These are phyloP conservation scores for Cygnus buccinator DNA, from an alignment of 2,113 vertebrate species.

Conservation along the genomic window DNA sequence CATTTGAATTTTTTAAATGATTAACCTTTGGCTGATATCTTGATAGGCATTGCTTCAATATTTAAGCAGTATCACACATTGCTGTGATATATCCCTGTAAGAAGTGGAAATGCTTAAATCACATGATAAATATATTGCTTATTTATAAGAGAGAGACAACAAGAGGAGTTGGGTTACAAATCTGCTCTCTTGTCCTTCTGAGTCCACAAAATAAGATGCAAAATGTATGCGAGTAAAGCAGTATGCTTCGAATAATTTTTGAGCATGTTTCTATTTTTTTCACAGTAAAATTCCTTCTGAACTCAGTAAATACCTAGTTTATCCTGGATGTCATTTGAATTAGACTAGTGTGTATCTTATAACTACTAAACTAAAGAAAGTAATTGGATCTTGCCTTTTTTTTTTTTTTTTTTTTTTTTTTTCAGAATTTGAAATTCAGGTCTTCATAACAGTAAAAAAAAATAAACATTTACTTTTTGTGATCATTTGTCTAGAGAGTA, in stretches of 20 bases:
- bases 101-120: not conserved
- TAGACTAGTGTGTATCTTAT: slow-evolving; percentile 10
- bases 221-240: not conserved
- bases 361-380: slow-evolving; percentile 45
- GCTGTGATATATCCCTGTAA: not conserved
- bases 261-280: not conserved
- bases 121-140: not conserved
- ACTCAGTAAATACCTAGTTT: not conserved
- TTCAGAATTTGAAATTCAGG: not conserved
- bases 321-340: slow-evolving; percentile 17
- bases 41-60: not conserved
- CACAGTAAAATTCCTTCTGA: not conserved
- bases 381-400: slow-evolving; percentile 2
- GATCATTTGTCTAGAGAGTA: slow-evolving; percentile 18
- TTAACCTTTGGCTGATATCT: not conserved
- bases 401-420: not conserved
- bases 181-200: not conserved
- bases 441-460: slow-evolving; percentile 1
- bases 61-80: not conserved
- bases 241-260: not conserved
- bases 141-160: not conserved
- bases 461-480: slow-evolving; percentile 39
- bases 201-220: not conserved
- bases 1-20: not conserved
- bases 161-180: not conserved